Evolutionary conservation across 2,113 vertebrate species (phyloP).

Genomic region (Donacobius atricapilla): DNA sequence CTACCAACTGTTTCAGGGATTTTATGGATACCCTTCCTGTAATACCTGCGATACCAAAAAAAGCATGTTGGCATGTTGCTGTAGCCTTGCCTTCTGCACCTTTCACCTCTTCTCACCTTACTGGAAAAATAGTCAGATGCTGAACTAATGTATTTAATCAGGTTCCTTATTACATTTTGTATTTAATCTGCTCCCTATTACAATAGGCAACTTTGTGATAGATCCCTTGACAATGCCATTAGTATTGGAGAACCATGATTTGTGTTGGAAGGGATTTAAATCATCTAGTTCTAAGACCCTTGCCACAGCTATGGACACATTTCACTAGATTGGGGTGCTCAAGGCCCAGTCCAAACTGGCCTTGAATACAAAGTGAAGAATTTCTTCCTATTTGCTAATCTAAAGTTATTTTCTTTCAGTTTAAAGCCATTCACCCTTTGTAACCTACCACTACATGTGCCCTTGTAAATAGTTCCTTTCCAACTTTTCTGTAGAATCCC

Average conservation of each 20-base stretch:
- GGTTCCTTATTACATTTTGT: too few species aligned
- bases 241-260: background rate
- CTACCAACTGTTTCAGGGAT: background rate
- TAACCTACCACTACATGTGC: too few species aligned
- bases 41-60: background rate
- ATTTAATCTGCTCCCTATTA: background rate
- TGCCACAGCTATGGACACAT: background rate
- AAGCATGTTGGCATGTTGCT: background rate
- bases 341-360: background rate
- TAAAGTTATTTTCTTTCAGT: background rate
- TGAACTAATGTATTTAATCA: background rate
- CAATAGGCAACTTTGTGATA: background rate
- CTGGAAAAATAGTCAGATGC: background rate
- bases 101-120: background rate
- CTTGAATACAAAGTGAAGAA: background rate
- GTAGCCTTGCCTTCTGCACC: background rate
- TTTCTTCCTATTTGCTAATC: background rate
- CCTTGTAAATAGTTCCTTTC: background rate
- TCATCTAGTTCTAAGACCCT: background rate
- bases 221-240: background rate
- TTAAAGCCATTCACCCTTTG: background rate
- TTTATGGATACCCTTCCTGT: accelerated
- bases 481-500: background rate
- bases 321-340: background rate
- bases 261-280: background rate